Percentiles rank a stretch among this genome's conserved stretches.
These are phyloP conservation scores for Amiota communis DNA, from an alignment of 2,888 invertebrate species.

Conservation along the genomic window DNA sequence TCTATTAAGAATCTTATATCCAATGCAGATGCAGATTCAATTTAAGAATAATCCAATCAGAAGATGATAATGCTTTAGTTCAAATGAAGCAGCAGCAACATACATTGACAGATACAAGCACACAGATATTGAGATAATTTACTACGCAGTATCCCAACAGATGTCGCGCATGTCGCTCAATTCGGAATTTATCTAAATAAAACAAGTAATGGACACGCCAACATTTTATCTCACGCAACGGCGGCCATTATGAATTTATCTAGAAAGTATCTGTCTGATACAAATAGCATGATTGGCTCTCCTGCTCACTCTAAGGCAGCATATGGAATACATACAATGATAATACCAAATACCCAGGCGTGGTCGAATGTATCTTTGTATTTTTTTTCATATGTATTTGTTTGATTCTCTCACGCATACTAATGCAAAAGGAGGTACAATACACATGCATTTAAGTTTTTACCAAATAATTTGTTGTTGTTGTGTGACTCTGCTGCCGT, in stretches of 20 bases:
- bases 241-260: slow-evolving; percentile 70
- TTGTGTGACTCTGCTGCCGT: not conserved
- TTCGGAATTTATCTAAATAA: slow-evolving; percentile 20
- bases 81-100: not conserved
- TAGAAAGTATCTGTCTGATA: slow-evolving; percentile 50
- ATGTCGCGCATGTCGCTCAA: slow-evolving; percentile 48
- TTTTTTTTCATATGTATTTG: not conserved
- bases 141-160: slow-evolving; percentile 55
- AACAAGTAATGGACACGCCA: slow-evolving; percentile 8
- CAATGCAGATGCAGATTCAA: slow-evolving; percentile 20
- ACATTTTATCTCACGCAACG: slow-evolving; percentile 45
- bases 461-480: too few relatives aligned
- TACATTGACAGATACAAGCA: slow-evolving; percentile 1
- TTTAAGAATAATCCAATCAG: slow-evolving; percentile 41
- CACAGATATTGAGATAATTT: slow-evolving; percentile 18
- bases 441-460: slow-evolving; percentile 41
- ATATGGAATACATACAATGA: not conserved
- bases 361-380: slow-evolving; percentile 11
- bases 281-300: slow-evolving; percentile 45
- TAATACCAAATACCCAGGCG: not conserved
- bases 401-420: slow-evolving; percentile 49
- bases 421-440: slow-evolving; percentile 41
- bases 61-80: not conserved
- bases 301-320: slow-evolving; percentile 49
- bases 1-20: not conserved